phyloP scores from a whole-genome alignment of 1,140 invertebrate genomes.

The Drosophila varians region DNA sequence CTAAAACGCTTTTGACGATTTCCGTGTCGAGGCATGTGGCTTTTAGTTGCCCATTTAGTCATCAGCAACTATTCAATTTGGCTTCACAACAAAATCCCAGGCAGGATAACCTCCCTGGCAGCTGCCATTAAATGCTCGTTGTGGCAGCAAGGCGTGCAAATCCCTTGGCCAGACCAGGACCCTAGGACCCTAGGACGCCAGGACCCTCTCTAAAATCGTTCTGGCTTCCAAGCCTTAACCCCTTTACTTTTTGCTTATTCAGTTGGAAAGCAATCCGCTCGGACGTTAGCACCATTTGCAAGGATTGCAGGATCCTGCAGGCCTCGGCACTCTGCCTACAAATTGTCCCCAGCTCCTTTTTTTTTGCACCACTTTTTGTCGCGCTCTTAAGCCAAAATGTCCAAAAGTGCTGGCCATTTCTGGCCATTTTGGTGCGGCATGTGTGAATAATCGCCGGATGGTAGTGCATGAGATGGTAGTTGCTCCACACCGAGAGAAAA shows the following conservation, averaged over 20 bases:
- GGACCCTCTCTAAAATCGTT: slow-evolving; percentile 3
- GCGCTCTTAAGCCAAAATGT: slow-evolving; percentile 52
- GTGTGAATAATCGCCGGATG: slow-evolving; percentile 81
- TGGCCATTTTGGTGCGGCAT: slow-evolving; percentile 74
- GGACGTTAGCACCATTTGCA: slow-evolving; percentile 53
- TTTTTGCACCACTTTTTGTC: slow-evolving; percentile 32
- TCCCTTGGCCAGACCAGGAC: slow-evolving; percentile 6
- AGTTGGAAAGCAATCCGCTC: slow-evolving; percentile 61
- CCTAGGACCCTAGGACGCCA: neutral
- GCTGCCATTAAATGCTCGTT: slow-evolving; percentile 74
- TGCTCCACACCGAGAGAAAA: neutral
- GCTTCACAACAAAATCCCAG: slow-evolving; percentile 42
- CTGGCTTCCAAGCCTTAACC: slow-evolving; percentile 10
- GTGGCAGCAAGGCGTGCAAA: slow-evolving; percentile 51
- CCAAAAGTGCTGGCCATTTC: slow-evolving; percentile 75
- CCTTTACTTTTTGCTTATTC: slow-evolving; percentile 70
- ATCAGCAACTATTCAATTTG: slow-evolving; percentile 59
- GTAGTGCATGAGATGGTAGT: slow-evolving; percentile 10
- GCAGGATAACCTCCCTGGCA: slow-evolving; percentile 25
- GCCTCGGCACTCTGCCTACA: slow-evolving; percentile 52
- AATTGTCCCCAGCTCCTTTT: slow-evolving; percentile 51
- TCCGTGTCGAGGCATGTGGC: slow-evolving; percentile 44
- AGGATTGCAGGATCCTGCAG: slow-evolving; percentile 35
- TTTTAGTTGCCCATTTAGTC: slow-evolving; percentile 59
- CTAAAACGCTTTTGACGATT: slow-evolving; percentile 48